A percentile compares a stretch with the other conserved stretches of the same genome.
Conservation (phyloP, 1,140 invertebrate species). For the Plectrocnemia conspersa region DNA sequence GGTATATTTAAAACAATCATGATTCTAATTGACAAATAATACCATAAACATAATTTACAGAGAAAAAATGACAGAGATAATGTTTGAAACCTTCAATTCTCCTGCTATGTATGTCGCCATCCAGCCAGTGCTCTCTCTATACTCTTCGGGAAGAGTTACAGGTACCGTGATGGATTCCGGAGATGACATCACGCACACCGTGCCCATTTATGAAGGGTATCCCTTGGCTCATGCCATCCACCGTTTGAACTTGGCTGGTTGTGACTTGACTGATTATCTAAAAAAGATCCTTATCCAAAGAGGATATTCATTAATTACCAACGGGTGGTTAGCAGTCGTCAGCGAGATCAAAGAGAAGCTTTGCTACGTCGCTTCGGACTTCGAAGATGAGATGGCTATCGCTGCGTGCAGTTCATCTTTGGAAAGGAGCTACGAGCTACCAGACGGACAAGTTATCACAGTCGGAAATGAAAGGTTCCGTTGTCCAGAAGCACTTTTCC, state of each 20-base stretch:
- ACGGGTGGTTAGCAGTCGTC: background rate
- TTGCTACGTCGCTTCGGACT: background rate
- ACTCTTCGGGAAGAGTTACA: background rate
- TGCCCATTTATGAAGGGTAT: background rate
- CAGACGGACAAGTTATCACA: background rate
- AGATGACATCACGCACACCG: background rate
- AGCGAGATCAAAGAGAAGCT: conserved; percentile 67
- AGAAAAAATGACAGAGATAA: background rate
- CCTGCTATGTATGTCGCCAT: background rate
- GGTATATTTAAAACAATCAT: too few species aligned
- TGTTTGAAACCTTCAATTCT: background rate
- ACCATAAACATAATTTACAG: background rate
- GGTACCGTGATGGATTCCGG: background rate
- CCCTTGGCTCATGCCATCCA: background rate
- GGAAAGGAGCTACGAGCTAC: background rate
- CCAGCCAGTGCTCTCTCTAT: background rate
- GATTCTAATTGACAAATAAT: too few species aligned
- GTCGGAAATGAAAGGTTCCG: conserved; percentile 76
- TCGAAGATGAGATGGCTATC: background rate
- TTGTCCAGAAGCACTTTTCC: conserved; percentile 88
- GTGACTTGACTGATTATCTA: background rate
- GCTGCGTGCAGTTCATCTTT: conserved; percentile 62
- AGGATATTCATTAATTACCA: background rate
- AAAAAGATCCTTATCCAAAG: background rate
- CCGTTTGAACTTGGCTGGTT: background rate